A percentile compares a stretch with the other conserved stretches of the same genome.
These are phyloP conservation scores for Clamator glandarius DNA, from an alignment of 2,797 vertebrate genomes.

Conservation along the genomic window DNA sequence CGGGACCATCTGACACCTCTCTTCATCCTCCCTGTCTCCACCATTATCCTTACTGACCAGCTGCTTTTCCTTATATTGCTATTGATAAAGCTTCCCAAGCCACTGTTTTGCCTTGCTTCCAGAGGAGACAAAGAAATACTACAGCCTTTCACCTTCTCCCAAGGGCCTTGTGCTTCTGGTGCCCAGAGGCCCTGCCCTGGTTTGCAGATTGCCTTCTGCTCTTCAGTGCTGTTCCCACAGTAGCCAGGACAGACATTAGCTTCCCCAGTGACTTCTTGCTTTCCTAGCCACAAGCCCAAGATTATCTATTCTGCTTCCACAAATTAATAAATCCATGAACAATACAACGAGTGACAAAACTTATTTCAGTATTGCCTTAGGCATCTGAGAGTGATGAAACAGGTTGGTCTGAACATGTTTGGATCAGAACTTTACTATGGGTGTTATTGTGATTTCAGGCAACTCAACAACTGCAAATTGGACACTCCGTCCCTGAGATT, in stretches of 20 bases:
- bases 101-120: background rate
- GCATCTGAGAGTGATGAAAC: background rate
- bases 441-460: constrained; percentile 42
- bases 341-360: background rate
- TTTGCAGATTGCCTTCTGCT: background rate
- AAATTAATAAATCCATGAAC: background rate
- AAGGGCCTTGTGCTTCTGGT: background rate
- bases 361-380: constrained; percentile 5
- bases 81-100: constrained; percentile 20
- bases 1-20: constrained; percentile 49
- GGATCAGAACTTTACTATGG: constrained; percentile 33
- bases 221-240: background rate
- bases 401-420: background rate
- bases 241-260: background rate
- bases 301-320: background rate
- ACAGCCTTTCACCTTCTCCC: background rate
- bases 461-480: background rate
- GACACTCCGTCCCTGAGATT: background rate
- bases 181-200: background rate
- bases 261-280: background rate
- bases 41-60: constrained; percentile 28
- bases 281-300: background rate
- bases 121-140: constrained; percentile 5
- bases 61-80: constrained; percentile 32
- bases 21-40: background rate